Evolutionary conservation across 2,797 vertebrate species (phyloP).

Genomic region (Notamacropus eugenii): DNA sequence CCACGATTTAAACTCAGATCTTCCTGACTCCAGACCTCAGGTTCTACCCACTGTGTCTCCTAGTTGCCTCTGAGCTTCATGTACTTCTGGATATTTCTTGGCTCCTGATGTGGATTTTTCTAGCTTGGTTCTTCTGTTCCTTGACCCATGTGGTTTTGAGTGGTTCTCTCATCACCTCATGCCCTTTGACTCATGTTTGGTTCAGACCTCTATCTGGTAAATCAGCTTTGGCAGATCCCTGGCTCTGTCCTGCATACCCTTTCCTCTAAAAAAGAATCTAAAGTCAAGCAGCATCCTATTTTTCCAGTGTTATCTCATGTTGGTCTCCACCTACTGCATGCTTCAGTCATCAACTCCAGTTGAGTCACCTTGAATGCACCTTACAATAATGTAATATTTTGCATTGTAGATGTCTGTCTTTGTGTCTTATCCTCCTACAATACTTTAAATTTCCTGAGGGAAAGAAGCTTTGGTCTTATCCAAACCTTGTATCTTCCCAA

Average conservation of each 20-base stretch:
- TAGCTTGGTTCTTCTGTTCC: neutral
- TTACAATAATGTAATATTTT: neutral
- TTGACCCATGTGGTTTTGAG: neutral
- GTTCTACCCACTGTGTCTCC: neutral
- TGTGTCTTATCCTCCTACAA: neutral
- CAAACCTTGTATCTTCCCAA: neutral
- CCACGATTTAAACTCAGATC: neutral
- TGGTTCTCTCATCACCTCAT: neutral
- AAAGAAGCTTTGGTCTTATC: neutral
- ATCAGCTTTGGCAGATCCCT: neutral
- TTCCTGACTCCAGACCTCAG: neutral
- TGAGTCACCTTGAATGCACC: neutral
- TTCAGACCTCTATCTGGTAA: neutral
- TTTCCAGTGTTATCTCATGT: neutral
- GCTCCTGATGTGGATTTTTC: neutral
- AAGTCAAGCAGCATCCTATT: neutral
- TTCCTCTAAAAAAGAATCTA: neutral
- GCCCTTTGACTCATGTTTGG: neutral
- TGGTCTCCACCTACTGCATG: neutral
- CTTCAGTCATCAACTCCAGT: neutral
- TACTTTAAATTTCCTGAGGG: neutral
- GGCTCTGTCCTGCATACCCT: neutral
- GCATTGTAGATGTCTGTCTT: neutral
- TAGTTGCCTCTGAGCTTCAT: neutral
- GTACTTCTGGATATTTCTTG: neutral